Conservation (phyloP, 1,140 invertebrate genomes). For the Magallana ariakensis region DNA sequence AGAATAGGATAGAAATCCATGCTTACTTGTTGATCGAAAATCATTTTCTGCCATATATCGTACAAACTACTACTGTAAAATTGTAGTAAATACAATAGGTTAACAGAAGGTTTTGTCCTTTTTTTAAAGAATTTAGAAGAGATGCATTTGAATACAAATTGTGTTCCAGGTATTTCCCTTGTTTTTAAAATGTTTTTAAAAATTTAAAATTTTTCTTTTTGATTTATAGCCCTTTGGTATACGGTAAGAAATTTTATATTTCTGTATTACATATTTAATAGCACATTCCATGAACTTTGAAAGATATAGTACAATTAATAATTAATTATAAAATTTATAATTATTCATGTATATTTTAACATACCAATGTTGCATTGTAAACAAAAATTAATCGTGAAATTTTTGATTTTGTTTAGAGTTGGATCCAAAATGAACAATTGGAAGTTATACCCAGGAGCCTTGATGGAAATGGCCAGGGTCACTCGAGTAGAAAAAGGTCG, state of each 20-base stretch:
- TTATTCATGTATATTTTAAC: too few relatives aligned
- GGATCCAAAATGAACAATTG: constrained; percentile 77
- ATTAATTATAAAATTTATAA: too few relatives aligned
- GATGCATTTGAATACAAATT: neutral
- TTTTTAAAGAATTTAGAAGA: too few relatives aligned
- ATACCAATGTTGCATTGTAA: too few relatives aligned
- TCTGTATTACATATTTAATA: neutral
- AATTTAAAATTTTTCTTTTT: constrained; percentile 47
- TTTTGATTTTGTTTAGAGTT: neutral
- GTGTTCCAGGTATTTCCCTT: neutral
- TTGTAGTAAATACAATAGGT: too few relatives aligned
- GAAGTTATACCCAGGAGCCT: constrained; percentile 80
- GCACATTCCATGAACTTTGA: too few relatives aligned
- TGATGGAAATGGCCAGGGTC: constrained; percentile 81
- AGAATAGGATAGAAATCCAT: too few relatives aligned
- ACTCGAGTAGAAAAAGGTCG: constrained; percentile 78
- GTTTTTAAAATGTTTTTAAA: neutral
- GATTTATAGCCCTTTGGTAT: constrained; percentile 83
- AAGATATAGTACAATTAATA: too few relatives aligned
- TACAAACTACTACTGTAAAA: too few relatives aligned
- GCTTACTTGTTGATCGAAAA: too few relatives aligned
- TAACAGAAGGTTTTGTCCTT: too few relatives aligned
- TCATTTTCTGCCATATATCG: too few relatives aligned
- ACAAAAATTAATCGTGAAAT: neutral
- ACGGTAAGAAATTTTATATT: constrained; percentile 70